A percentile compares a stretch with the other conserved stretches of the same genome.
phyloP scores from a whole-genome alignment of 2,113 vertebrate species.

The Spea multiplicata region DNA sequence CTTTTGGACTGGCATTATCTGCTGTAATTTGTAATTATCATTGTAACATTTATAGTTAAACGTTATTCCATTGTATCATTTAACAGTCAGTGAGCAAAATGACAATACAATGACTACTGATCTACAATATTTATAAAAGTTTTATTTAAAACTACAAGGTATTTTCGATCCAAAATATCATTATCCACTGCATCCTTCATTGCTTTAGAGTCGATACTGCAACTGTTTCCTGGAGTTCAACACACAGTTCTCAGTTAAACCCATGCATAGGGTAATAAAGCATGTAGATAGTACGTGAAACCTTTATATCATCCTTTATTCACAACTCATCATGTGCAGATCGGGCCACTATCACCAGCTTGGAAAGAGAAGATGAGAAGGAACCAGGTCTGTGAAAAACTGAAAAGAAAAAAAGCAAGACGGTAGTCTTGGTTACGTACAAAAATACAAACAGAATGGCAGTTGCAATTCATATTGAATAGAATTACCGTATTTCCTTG shows the following conservation, averaged over 20 bases:
- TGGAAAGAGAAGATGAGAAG: background rate
- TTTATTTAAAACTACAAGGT: background rate
- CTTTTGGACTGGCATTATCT: too few species aligned
- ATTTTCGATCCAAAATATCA: background rate
- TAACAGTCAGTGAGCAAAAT: too few species aligned
- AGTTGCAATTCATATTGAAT: too few species aligned
- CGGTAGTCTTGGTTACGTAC: too few species aligned
- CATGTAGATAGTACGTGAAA: background rate
- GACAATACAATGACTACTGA: too few species aligned
- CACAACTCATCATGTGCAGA: conserved; percentile 12
- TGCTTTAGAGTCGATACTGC: background rate
- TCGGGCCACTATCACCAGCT: background rate
- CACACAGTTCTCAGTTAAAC: background rate
- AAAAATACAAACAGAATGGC: too few species aligned
- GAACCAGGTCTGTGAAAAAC: conserved; percentile 4
- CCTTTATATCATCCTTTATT: background rate
- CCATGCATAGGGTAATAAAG: background rate
- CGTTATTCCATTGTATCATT: too few species aligned
- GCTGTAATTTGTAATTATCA: too few species aligned
- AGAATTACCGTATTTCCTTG: too few species aligned
- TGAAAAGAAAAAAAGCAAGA: background rate
- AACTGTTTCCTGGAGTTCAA: background rate
- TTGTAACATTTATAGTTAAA: too few species aligned
- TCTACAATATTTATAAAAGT: background rate
- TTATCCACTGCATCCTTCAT: background rate